These are phyloP conservation scores for Brenthis daphne DNA, from an alignment of 2,888 invertebrate species.

Conservation along the genomic window DNA sequence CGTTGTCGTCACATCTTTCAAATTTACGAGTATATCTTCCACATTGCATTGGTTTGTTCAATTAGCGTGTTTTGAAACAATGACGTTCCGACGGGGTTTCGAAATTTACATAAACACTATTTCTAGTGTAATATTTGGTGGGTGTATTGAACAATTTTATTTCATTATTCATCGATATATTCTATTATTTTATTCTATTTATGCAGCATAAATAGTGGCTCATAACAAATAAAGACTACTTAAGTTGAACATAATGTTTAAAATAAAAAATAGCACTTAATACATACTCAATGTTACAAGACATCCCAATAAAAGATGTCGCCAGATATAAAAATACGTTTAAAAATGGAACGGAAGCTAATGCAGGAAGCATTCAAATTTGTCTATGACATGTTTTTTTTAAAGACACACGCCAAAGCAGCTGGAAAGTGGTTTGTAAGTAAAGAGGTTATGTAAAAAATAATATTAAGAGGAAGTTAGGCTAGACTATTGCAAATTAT, in stretches of 20 bases:
- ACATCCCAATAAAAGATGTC: slow-evolving; percentile 37
- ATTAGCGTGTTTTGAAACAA: slow-evolving; percentile 54
- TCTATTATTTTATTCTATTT: background rate
- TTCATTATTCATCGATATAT: background rate
- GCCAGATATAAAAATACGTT: slow-evolving; percentile 43
- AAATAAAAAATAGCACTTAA: slow-evolving; percentile 19
- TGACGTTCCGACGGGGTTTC: slow-evolving; percentile 44
- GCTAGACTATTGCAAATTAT: slow-evolving; percentile 79
- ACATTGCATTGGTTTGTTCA: slow-evolving; percentile 45
- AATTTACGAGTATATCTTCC: slow-evolving; percentile 18
- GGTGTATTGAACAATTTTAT: background rate
- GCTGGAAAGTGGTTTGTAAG: slow-evolving; percentile 52
- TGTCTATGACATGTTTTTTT: slow-evolving; percentile 52
- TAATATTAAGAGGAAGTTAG: slow-evolving; percentile 60
- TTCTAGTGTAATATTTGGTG: slow-evolving; percentile 37
- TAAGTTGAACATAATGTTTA: slow-evolving; percentile 6
- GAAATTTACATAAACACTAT: slow-evolving; percentile 39
- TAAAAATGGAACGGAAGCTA: slow-evolving; percentile 42
- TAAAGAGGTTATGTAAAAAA: slow-evolving; percentile 47
- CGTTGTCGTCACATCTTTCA: slow-evolving; percentile 20
- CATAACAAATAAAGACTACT: background rate
- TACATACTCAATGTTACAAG: slow-evolving; percentile 27
- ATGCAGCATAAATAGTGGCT: background rate
- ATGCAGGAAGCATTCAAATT: slow-evolving; percentile 54
- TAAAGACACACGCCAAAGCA: slow-evolving; percentile 66